phyloP scores from a whole-genome alignment of 2,888 invertebrate genomes.

The Hirudinaria manillensis region DNA sequence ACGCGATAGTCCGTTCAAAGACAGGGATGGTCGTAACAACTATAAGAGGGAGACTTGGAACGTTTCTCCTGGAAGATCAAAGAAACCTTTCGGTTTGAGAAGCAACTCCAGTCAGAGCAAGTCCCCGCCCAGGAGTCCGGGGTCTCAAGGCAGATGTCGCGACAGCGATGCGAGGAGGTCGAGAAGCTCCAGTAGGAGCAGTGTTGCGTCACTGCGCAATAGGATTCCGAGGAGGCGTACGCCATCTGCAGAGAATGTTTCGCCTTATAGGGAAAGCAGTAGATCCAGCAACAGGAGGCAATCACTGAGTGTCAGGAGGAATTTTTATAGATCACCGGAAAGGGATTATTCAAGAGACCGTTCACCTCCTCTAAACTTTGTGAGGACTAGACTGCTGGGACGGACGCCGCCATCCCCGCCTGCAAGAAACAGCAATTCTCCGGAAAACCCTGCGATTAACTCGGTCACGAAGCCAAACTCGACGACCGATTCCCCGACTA shows the following conservation, averaged over 20 bases:
- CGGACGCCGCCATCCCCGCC: constrained; percentile 26
- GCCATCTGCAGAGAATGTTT: background rate
- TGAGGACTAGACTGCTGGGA: constrained; percentile 26
- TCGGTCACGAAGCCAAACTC: background rate
- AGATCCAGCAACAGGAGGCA: background rate
- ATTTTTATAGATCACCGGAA: background rate
- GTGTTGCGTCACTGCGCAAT: background rate
- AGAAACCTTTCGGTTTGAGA: background rate
- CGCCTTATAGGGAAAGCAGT: background rate
- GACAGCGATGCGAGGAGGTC: background rate
- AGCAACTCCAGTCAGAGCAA: background rate
- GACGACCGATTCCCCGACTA: background rate
- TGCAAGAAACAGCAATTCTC: background rate
- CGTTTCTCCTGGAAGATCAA: constrained; percentile 1
- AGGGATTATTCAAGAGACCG: constrained; percentile 7
- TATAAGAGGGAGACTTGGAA: background rate
- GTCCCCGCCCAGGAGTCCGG: background rate
- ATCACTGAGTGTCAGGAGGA: constrained; percentile 11
- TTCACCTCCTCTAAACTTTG: constrained; percentile 12
- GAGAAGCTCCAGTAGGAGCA: background rate
- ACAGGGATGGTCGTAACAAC: too few relatives aligned
- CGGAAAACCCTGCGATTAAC: background rate
- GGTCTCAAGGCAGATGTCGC: background rate
- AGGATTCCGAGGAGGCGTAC: background rate
- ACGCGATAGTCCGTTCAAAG: too few relatives aligned